These are phyloP conservation scores for Pedetes capensis DNA, from an alignment of 2,113 vertebrate genomes.

Conservation along the genomic window DNA sequence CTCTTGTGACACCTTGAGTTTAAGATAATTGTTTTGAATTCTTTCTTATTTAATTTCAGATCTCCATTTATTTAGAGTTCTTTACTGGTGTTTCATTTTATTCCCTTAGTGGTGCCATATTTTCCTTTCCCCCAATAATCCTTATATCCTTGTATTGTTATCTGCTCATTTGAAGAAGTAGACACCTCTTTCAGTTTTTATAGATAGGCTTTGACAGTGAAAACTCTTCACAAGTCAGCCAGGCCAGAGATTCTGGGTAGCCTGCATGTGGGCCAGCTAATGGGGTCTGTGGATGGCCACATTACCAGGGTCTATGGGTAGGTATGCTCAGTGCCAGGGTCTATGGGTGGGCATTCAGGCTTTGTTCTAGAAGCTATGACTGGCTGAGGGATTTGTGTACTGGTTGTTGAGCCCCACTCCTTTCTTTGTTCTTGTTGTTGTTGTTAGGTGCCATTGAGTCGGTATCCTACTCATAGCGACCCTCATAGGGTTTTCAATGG, in stretches of 20 bases:
- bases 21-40: not conserved
- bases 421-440: no score
- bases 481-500: no score
- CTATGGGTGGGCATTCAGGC: not conserved
- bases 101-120: not conserved
- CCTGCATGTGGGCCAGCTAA: not conserved
- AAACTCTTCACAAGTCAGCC: not conserved
- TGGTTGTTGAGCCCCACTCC: not conserved
- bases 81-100: not conserved
- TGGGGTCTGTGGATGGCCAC: not conserved
- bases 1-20: no score
- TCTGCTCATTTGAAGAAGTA: not conserved
- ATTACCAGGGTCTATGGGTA: not conserved
- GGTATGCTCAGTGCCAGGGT: not conserved
- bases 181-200: not conserved
- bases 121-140: not conserved
- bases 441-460: no score
- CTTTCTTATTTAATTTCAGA: not conserved
- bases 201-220: not conserved
- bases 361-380: not conserved
- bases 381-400: not conserved
- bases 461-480: no score
- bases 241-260: not conserved
- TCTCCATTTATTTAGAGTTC: not conserved
- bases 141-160: not conserved